Percentiles rank a stretch among this genome's conserved stretches.
phyloP scores from a whole-genome alignment of 2,113 vertebrate species.

The Periophthalmodon schlosseri region DNA sequence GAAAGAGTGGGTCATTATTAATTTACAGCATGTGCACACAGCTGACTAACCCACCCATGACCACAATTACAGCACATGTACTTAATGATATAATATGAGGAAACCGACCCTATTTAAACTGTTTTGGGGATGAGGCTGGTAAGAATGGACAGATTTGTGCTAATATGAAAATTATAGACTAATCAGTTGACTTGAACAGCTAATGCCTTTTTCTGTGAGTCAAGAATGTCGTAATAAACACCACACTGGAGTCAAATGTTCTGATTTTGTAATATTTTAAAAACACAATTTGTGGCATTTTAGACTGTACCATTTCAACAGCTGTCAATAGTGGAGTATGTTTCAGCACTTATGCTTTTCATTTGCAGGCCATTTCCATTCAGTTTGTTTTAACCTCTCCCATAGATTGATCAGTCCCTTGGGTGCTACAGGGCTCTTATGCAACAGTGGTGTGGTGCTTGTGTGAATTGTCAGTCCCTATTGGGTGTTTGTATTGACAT shows the following conservation, averaged over 20 bases:
- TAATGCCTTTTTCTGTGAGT: neutral
- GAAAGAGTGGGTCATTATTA: neutral
- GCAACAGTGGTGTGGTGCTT: slow-evolving; percentile 61
- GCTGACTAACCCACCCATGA: neutral
- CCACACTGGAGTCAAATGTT: neutral
- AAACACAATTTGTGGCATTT: neutral
- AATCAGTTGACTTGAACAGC: too few relatives aligned
- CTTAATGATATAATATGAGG: neutral
- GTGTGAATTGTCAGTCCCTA: slow-evolving; percentile 64
- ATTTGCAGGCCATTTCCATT: slow-evolving; percentile 33
- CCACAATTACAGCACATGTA: neutral
- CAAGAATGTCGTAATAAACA: neutral
- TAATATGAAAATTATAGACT: too few relatives aligned
- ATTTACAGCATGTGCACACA: neutral
- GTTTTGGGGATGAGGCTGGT: neutral
- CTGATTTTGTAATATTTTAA: neutral
- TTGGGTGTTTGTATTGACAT: slow-evolving; percentile 59
- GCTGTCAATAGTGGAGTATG: slow-evolving; percentile 8
- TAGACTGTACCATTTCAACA: neutral
- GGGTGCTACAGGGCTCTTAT: slow-evolving; percentile 60
- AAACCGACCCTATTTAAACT: neutral
- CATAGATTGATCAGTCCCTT: slow-evolving; percentile 56
- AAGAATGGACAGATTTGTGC: too few relatives aligned
- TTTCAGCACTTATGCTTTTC: slow-evolving; percentile 8
- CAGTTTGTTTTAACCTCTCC: slow-evolving; percentile 51